These are phyloP conservation scores for Plumapathes pennacea DNA, from an alignment of 92 coral and sea anemone genomes.

Conservation along the genomic window DNA sequence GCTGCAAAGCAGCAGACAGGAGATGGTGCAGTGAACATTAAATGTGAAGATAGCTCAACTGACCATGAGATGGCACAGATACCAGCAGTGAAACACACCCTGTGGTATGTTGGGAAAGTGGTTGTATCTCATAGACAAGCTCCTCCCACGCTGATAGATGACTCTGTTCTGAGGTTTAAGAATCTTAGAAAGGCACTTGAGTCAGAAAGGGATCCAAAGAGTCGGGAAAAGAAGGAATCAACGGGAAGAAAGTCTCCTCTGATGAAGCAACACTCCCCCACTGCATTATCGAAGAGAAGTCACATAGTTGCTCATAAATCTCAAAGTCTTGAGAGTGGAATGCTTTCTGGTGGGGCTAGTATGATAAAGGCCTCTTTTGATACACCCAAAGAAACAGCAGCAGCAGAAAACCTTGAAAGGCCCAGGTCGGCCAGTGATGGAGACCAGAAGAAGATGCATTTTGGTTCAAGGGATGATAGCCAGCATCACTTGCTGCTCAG, in stretches of 20 bases:
- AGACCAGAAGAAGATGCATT: constrained; percentile 34
- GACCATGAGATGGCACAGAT: background rate
- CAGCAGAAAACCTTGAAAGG: constrained; percentile 26
- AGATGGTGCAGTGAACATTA: background rate
- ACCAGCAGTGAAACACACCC: constrained; percentile 49
- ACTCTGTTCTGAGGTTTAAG: constrained; percentile 72
- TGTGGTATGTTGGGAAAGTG: constrained; percentile 84
- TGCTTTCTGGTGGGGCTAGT: too few relatives aligned
- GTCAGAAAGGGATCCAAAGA: constrained; percentile 54
- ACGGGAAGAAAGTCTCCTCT: constrained; percentile 7
- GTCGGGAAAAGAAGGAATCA: constrained; percentile 16
- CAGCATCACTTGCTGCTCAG: constrained; percentile 8
- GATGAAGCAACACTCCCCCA: constrained; percentile 29
- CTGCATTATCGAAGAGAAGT: constrained; percentile 9
- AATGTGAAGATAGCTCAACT: background rate
- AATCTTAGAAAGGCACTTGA: constrained; percentile 59
- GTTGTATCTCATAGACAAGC: constrained; percentile 92
- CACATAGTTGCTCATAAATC: constrained; percentile 53
- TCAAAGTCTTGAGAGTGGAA: constrained; percentile 57
- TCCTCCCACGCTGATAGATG: constrained; percentile 87
- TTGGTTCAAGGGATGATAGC: background rate
- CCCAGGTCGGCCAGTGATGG: constrained; percentile 99
- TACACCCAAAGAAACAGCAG: background rate
- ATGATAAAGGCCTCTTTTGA: constrained; percentile 7
- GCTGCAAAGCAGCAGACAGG: constrained; percentile 56